Evolutionary conservation across 2,113 vertebrate genomes (phyloP), one percentile per base, ranked within the genome.

Genomic region (Sturnus vulgaris): DNA sequence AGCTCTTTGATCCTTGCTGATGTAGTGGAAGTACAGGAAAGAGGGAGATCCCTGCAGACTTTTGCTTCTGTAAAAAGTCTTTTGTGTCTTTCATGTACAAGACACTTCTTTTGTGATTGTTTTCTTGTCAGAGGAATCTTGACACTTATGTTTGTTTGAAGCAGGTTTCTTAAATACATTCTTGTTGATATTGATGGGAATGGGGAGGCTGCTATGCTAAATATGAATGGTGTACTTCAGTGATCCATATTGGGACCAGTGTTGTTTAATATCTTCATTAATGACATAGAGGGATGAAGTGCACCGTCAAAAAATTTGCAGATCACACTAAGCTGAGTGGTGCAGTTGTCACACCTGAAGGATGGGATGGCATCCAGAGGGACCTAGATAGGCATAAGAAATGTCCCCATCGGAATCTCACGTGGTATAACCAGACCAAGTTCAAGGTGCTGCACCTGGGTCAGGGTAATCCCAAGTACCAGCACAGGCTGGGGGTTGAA

Each of bases 211-310:
- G 27, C n/a, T 49, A 1, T 42, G 35, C 10, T 18, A 76, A 79
- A 88, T 52, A 35, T 5, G 37, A 52, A 9, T 52, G 22, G 27
- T 44, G 22, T 27, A 13, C 9, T 50, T 50, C 37, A 22, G 37
- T 44, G 37, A 11, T 33, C 14, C 1, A 0, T 37, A 8, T 4
- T 23, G 4, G 31, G 11, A 50, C 13, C 16, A 59, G 9, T 27
- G 9, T 37, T 44, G 15, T 86, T 78, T 46, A n/a, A 16, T 53
- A 46, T 9, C 27, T 60, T 60, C 28, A 19, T 39, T 53, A 53
- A 33, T 69, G 83, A 46, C 46, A 69, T 5, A 33, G 22, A 46
- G 23, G 27, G 18, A 19, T 20, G 27, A 46, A 53, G 46, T n/a
- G 28, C 55, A 61, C 12, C 28, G 15, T 46, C 55, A 28, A 12